Evolutionary conservation across 2,888 invertebrate species (phyloP), one percentile per base, ranked within the genome.

Genomic region (Tortricodes alternella): DNA sequence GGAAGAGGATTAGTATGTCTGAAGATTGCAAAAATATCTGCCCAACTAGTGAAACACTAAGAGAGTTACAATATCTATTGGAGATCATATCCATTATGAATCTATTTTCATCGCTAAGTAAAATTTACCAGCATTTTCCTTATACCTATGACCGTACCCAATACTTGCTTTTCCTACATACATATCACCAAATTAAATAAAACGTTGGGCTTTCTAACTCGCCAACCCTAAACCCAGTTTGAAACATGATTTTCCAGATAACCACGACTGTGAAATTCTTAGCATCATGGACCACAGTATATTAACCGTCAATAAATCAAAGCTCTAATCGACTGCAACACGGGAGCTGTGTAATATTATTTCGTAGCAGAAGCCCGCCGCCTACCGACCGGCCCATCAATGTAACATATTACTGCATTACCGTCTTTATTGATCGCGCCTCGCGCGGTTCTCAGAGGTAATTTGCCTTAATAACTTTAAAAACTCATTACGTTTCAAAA

Each of bases 381-480:
- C 72, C 75, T 66, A 62, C 71, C 61, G 61, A 62, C 71, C 61
- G 61, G 62, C 61, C 74, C 80, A 80, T 81, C 80, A 78, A 56
- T 62, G 62, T 65, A 75, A 77, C 76, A 70, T 78, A 83, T 84
- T 80, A 85, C 74, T 74, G 67, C 78, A 83, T 84, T 80, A 85
- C 74, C 72, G 67, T 67, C 65, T 68, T 71, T 79, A 79, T 78
- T 80, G 80, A 80, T 79, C 71, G 67, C 68, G 66, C 71, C 68
- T 68, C 69, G 66, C 70, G 66, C 69, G 74, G 71, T 63, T 73
- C 75, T 71, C 71, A 63, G 74, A 74, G 72, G 83, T 78, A 82
- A 86, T 87, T 87, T 85, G 75, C 76, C 75, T 82, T 87, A 85
- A 88, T 87, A 85, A 83, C 85, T 83, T 80, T 76, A 72, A 82